Evolutionary conservation across 2,888 invertebrate species (phyloP).

Genomic region (Zhengitettix transpicula): DNA sequence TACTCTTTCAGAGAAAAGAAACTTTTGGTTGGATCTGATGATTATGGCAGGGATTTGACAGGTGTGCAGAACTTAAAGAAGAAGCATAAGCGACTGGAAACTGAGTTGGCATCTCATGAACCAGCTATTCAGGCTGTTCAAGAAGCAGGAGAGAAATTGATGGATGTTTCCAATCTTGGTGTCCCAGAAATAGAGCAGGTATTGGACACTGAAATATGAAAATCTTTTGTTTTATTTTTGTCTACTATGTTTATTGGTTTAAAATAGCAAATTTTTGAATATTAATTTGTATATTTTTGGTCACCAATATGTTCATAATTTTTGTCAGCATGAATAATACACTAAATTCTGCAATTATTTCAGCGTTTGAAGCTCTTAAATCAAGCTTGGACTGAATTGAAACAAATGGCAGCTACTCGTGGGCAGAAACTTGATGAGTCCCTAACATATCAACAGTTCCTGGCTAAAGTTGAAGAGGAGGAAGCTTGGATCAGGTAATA

Average conservation of each 20-base stretch:
- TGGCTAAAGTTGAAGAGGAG: constrained; percentile 95
- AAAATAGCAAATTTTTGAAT: too few species aligned
- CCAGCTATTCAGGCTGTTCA: constrained; percentile 90
- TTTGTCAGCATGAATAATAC: too few species aligned
- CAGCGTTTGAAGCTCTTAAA: constrained; percentile 69
- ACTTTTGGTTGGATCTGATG: constrained; percentile 89
- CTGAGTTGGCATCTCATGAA: constrained; percentile 93
- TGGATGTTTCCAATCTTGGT: constrained; percentile 84
- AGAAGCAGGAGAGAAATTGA: constrained; percentile 77
- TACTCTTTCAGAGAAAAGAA: constrained; percentile 67
- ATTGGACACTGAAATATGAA: not conserved
- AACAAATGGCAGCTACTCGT: constrained; percentile 67
- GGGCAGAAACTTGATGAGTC: constrained; percentile 93
- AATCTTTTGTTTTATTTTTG: too few species aligned
- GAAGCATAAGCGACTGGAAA: constrained; percentile 97
- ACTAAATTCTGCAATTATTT: not conserved
- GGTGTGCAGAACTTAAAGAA: constrained; percentile 97
- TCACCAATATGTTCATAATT: too few species aligned
- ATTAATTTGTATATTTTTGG: too few species aligned
- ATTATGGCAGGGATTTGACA: constrained; percentile 94
- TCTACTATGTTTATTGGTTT: too few species aligned
- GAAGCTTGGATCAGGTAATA: constrained; percentile 85
- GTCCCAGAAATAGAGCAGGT: constrained; percentile 72
- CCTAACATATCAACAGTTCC: constrained; percentile 92
- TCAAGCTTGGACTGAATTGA: constrained; percentile 87